Conservation (phyloP, 1,140 invertebrate genomes). For the Saccostrea glomerata region DNA sequence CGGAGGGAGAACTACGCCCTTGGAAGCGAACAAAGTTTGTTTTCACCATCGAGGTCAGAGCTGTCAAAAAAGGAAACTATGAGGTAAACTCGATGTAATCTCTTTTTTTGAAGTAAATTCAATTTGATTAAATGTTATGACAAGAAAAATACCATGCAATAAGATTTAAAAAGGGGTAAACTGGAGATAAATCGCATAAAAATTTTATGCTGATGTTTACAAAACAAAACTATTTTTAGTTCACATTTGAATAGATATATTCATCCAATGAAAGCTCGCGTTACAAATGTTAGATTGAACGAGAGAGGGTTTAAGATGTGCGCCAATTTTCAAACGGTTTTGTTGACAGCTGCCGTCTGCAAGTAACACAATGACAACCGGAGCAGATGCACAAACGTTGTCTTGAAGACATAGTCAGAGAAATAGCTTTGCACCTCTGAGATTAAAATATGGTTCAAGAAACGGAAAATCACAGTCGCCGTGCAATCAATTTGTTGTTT, state of each 20-base stretch:
- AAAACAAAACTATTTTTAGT: slow-evolving; percentile 52
- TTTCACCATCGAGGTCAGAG: slow-evolving; percentile 46
- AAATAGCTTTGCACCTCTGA: not conserved
- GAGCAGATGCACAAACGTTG: not conserved
- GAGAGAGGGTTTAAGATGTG: not conserved
- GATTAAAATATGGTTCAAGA: not conserved
- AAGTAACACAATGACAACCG: not conserved
- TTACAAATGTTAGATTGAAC: not conserved
- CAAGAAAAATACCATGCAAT: not conserved
- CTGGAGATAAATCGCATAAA: not conserved
- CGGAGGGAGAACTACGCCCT: slow-evolving; percentile 12
- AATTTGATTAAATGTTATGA: not conserved
- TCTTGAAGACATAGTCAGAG: not conserved
- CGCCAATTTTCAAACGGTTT: slow-evolving; percentile 11
- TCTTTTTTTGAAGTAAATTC: not conserved
- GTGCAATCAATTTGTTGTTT: not conserved
- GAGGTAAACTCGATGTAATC: not conserved
- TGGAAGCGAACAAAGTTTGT: slow-evolving; percentile 44
- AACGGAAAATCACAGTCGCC: not conserved
- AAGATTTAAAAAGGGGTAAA: not conserved
- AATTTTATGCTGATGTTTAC: slow-evolving; percentile 51
- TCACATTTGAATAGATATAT: slow-evolving; percentile 49
- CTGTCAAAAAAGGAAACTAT: slow-evolving; percentile 53
- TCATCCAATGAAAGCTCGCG: slow-evolving; percentile 43
- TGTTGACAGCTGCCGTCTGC: slow-evolving; percentile 36